These are phyloP conservation scores for Gambusia holbrooki DNA, from an alignment of 2,113 vertebrate species.

Conservation along the genomic window DNA sequence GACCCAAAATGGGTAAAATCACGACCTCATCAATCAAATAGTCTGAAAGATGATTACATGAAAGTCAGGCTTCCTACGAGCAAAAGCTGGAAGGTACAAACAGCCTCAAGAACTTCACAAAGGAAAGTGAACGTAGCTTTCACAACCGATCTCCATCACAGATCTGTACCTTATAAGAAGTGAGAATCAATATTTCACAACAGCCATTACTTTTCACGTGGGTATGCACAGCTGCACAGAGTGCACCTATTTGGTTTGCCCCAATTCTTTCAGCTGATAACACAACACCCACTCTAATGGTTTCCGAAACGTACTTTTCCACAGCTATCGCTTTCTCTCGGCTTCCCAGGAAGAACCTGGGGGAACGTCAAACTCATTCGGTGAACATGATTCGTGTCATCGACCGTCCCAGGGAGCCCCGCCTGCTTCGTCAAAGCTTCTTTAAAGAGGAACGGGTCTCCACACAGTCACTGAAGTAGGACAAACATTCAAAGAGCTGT, in stretches of 20 bases:
- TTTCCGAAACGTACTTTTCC: slow-evolving; percentile 24
- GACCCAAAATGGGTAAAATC: background rate
- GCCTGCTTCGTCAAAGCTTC: slow-evolving; percentile 26
- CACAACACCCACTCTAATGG: slow-evolving; percentile 55
- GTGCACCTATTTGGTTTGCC: slow-evolving; percentile 40
- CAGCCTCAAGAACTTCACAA: background rate
- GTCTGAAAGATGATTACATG: background rate
- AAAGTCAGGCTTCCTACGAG: background rate
- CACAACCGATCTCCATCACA: slow-evolving; percentile 2
- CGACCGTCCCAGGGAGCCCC: slow-evolving; percentile 25
- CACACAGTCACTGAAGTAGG: slow-evolving; percentile 30
- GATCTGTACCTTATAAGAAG: slow-evolving; percentile 35
- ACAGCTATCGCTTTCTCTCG: slow-evolving; percentile 29
- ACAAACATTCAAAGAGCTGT: slow-evolving; percentile 50
- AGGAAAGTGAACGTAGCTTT: slow-evolving; percentile 10
- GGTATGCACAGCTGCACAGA: slow-evolving; percentile 10
- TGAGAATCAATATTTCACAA: slow-evolving; percentile 66
- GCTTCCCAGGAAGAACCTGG: slow-evolving; percentile 17
- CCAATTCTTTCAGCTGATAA: slow-evolving; percentile 58
- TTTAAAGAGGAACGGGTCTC: slow-evolving; percentile 29
- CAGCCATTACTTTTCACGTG: slow-evolving; percentile 9
- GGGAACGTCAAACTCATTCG: slow-evolving; percentile 14
- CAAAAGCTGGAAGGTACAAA: background rate
- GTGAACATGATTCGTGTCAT: slow-evolving; percentile 25
- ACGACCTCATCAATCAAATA: background rate